Evolutionary conservation across 2,113 vertebrate species (phyloP), one percentile per base, ranked within the genome.

Genomic region (Mormyrus iriodes): DNA sequence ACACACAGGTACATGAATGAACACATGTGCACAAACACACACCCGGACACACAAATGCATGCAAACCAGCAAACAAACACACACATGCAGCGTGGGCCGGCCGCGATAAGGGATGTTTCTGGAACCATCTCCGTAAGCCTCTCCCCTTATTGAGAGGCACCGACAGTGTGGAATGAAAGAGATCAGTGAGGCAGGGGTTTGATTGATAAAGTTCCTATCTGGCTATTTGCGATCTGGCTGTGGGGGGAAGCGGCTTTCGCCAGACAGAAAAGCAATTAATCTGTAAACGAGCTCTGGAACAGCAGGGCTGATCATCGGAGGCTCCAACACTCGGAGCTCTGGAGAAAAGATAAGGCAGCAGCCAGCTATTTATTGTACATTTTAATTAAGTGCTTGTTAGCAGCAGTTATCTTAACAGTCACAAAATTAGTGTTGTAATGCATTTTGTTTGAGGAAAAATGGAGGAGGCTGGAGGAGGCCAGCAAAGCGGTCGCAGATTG

Each of bases 371-470:
- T 98, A 99, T 99, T 98, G 97, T 98, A 99, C 98, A 97, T 99
- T 99, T 99, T 99, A 99, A 99, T 99, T 99, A 99, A 99, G 98
- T 97, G 98, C 98, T 99, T 99, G 98, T 99, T 99, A 99, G 98
- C 97, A 97, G 97, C 97, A 97, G 97, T 98, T 98, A 99, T 99
- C 98, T 98, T 99, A 98, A 98, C 98, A 97, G 98, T 98, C 98
- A 98, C 98, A 99, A 99, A 99, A 99, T 99, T 98, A 99, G 97
- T 96, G 97, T 98, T 98, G 97, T 98, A 98, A 98, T 98, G 98
- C 96, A 97, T 99, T 98, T 98, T 97, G 97, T 98, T 97, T 97
- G 96, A 98, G 97, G 95, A 95, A 97, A 97, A 95, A 96, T 95
- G 94, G 96, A 97, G 96, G 95, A 94, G 95, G 96, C 93, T 92